Percentiles rank a stretch among this genome's conserved stretches.
phyloP scores from a whole-genome alignment of 2,113 vertebrate genomes.

The Xiphophorus maculatus region DNA sequence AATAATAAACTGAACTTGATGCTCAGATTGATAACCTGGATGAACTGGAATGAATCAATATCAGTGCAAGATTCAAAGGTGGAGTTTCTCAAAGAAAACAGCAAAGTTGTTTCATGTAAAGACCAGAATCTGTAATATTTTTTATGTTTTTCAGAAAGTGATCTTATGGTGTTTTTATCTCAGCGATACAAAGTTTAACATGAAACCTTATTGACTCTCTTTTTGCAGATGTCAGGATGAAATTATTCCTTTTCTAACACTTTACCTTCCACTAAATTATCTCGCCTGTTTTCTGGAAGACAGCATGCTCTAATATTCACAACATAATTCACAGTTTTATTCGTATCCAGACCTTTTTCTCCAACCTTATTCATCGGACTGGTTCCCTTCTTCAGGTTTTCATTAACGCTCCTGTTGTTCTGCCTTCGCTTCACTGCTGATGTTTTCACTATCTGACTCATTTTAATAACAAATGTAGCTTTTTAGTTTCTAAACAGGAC shows the following conservation, averaged over 20 bases:
- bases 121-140: too few species aligned
- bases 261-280: background rate
- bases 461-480: background rate
- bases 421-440: background rate
- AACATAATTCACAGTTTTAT: background rate
- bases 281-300: background rate
- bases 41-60: too few species aligned
- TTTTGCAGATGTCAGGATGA: too few species aligned
- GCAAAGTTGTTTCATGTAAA: too few species aligned
- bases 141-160: too few species aligned
- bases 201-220: too few species aligned
- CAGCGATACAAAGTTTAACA: too few species aligned
- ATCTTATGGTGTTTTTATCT: too few species aligned
- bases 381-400: background rate
- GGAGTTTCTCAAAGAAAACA: too few species aligned
- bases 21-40: too few species aligned
- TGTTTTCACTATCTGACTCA: background rate
- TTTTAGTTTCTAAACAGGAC: constrained; percentile 2
- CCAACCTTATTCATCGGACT: background rate
- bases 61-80: too few species aligned
- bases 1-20: too few species aligned
- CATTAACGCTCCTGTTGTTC: background rate
- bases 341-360: background rate
- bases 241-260: background rate
- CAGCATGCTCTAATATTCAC: background rate